Conservation (phyloP, 2,113 vertebrate species). For the Myotis yumanensis region DNA sequence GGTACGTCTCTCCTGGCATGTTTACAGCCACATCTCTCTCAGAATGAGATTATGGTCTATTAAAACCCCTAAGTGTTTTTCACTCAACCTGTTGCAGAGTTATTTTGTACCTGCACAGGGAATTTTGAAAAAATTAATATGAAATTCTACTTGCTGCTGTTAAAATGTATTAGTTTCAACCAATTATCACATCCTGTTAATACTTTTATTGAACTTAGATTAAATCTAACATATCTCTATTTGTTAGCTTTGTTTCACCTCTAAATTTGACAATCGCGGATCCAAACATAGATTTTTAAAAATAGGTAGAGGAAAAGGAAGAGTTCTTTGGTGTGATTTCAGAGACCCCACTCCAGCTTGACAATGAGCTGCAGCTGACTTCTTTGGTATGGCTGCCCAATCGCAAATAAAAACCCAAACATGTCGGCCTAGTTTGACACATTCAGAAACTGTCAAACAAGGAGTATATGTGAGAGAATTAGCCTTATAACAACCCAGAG, state of each 20-base stretch:
- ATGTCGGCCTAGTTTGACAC: not conserved
- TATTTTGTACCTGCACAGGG: not conserved
- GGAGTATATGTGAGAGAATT: not conserved
- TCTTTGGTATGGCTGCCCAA: not conserved
- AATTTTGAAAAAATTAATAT: not conserved
- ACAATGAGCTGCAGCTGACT: not conserved
- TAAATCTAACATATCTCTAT: not conserved
- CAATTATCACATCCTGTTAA: not conserved
- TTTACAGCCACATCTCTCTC: not conserved
- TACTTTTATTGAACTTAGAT: not conserved
- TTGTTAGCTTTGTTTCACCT: not conserved
- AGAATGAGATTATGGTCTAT: not conserved
- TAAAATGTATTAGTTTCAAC: not conserved
- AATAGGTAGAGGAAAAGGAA: not conserved
- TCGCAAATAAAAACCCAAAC: not conserved
- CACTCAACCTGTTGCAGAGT: not conserved
- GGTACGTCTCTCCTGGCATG: not conserved
- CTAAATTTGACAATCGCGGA: not conserved
- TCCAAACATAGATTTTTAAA: not conserved
- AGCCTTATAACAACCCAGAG: not conserved
- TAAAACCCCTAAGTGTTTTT: constrained; percentile 14
- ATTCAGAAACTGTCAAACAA: constrained; percentile 25
- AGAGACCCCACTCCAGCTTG: not conserved
- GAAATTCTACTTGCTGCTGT: not conserved
- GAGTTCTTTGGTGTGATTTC: not conserved